These are phyloP conservation scores for Aselliscus stoliczkanus DNA, from an alignment of 2,797 vertebrate species.

Conservation along the genomic window DNA sequence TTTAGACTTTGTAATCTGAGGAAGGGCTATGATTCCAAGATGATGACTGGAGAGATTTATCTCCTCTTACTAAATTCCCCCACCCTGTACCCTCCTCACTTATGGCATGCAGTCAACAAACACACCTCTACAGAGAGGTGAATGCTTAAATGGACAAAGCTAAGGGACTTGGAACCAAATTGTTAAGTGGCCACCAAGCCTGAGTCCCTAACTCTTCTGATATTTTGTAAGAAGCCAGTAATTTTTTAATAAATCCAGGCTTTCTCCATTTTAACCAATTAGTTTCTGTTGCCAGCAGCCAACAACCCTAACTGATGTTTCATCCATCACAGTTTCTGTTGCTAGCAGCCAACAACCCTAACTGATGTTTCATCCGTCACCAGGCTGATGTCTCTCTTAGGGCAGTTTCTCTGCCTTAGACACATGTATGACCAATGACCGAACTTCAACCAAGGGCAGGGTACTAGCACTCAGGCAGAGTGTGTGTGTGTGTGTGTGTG, in stretches of 20 bases:
- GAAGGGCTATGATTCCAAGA: not conserved
- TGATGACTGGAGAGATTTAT: fast-evolving
- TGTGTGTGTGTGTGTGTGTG: not conserved
- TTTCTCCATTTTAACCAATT: not conserved
- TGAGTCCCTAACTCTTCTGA: not conserved
- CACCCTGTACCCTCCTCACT: fast-evolving
- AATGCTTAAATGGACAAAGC: not conserved
- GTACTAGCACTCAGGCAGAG: not conserved
- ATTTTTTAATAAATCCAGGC: not conserved
- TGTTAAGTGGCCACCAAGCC: too few relatives aligned
- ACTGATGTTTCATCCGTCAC: not conserved
- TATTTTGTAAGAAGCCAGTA: not conserved
- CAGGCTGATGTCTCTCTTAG: not conserved
- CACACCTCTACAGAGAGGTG: not conserved
- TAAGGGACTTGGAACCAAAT: not conserved
- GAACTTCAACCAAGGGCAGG: not conserved
- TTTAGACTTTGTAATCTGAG: not conserved
- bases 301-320: not conserved
- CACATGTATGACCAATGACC: not conserved
- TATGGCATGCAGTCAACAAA: not conserved
- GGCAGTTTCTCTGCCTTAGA: not conserved
- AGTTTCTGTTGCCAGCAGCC: not conserved
- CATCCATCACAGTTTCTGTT: not conserved
- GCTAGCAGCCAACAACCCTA: not conserved
- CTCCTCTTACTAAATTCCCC: not conserved